phyloP scores from a whole-genome alignment of 2,888 invertebrate genomes.

The Eristalis tenax region DNA sequence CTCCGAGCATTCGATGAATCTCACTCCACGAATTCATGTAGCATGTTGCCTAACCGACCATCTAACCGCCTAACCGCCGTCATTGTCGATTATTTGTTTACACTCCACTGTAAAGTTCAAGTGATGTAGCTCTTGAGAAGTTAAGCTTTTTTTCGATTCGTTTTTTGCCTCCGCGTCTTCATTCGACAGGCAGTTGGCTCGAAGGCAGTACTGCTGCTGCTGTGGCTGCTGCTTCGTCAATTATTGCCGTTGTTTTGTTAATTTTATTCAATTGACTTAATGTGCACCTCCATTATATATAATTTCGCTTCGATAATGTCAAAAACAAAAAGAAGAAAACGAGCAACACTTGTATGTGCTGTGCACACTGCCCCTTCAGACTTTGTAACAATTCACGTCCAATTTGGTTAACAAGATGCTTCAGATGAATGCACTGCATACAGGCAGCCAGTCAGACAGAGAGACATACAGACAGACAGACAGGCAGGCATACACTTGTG shows the following conservation, averaged over 20 bases:
- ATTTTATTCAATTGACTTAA: slow-evolving; percentile 67
- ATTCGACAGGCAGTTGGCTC: neutral
- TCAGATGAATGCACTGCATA: neutral
- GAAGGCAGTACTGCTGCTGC: neutral
- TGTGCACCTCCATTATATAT: slow-evolving; percentile 65
- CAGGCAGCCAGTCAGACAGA: neutral
- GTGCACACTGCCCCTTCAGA: slow-evolving; percentile 1
- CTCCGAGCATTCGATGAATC: neutral
- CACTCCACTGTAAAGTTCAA: slow-evolving; percentile 57
- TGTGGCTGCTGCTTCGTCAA: slow-evolving; percentile 12
- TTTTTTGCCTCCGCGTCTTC: slow-evolving; percentile 1
- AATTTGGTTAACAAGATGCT: slow-evolving; percentile 68
- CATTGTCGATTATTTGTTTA: slow-evolving; percentile 62
- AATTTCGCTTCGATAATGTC: slow-evolving; percentile 66
- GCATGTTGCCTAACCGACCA: slow-evolving; percentile 9
- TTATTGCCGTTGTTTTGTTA: slow-evolving; percentile 59
- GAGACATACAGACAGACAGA: neutral
- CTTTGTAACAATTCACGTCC: slow-evolving; percentile 38
- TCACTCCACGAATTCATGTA: slow-evolving; percentile 12
- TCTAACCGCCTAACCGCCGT: slow-evolving; percentile 10
- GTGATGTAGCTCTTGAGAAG: slow-evolving; percentile 22
- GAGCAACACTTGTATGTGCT: slow-evolving; percentile 19
- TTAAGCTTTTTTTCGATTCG: neutral
- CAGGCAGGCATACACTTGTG: neutral
- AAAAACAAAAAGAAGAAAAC: slow-evolving; percentile 21